Evolutionary conservation across 2,797 vertebrate genomes (phyloP), one percentile per base, ranked within the genome.

Genomic region (Epinephelus malabaricus): DNA sequence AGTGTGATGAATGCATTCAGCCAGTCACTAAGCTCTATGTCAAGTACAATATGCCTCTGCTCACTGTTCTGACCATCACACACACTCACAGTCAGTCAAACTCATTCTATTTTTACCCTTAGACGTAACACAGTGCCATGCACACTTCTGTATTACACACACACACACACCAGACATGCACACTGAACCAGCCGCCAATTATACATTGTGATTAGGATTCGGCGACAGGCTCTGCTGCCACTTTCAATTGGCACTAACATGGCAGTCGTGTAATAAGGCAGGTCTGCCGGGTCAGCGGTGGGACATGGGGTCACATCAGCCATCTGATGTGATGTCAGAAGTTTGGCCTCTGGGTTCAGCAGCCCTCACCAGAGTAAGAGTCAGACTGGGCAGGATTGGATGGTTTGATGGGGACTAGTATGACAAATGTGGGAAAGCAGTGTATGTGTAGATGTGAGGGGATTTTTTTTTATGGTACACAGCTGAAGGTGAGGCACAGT

Each of bases 181-280:
- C 76, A 63, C 54, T 71, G 45, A 78, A 79, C 69, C 49, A 61
- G 49, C 78, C 59, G 56, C 82, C 88, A 91, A 94, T 89, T 88
- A 82, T 78, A 82, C 69, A 38, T 64, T 79, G 51, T 78, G 74
- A 95, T 94, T 93, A 94, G 81, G 81, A 94, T 95, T 93, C 91
- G 15, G 73, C 25, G 50, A 78, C 79, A 67, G 82, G 64, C 88
- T 85, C 78, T 66, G 83, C 92, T 92, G 92, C 91, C 89, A 92
- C 88, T 92, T 94, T 91, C 89, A 92, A 85, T 93, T 88, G 92
- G 88, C 88, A 86, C 85, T 80, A 82, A 92, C 91, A 92, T 89
- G 84, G 90, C 90, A 91, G 81, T 59, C 21, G 70, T 80, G 86
- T 90, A 92, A 90, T 91, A 88, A 92, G 87, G 73, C 83, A 73